These are phyloP conservation scores for Bombus soroeensis DNA, from an alignment of 1,140 invertebrate species.

Conservation along the genomic window DNA sequence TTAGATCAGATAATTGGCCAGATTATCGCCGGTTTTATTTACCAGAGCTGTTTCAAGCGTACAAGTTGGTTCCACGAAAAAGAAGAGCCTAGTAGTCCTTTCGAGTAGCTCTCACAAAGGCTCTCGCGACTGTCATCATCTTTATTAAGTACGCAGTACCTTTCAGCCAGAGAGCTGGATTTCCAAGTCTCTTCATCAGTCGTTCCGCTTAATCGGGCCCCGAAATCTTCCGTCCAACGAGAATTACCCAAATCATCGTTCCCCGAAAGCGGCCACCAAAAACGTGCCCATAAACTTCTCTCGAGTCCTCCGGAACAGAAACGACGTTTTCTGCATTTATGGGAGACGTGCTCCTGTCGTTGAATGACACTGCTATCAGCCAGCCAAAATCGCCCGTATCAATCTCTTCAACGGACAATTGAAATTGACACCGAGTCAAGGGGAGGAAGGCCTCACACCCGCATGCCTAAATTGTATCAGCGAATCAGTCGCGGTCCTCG, in stretches of 20 bases:
- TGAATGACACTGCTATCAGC: slow-evolving; percentile 25
- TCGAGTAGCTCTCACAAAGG: slow-evolving; percentile 22
- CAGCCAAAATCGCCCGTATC: slow-evolving; percentile 62
- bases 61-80: slow-evolving; percentile 11
- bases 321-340: slow-evolving; percentile 39
- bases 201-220: slow-evolving; percentile 55
- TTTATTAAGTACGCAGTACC: slow-evolving; percentile 53
- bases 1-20: slow-evolving; percentile 23
- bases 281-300: slow-evolving; percentile 51
- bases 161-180: slow-evolving; percentile 29
- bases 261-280: slow-evolving; percentile 52
- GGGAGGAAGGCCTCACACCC: slow-evolving; percentile 21
- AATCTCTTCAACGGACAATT: slow-evolving; percentile 64
- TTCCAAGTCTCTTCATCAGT: slow-evolving; percentile 44
- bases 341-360: slow-evolving; percentile 40
- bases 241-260: slow-evolving; percentile 59
- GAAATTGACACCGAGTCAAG: slow-evolving; percentile 62
- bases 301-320: slow-evolving; percentile 15
- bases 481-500: slow-evolving; percentile 40
- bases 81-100: slow-evolving; percentile 7
- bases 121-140: slow-evolving; percentile 35
- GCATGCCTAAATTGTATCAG: slow-evolving; percentile 58
- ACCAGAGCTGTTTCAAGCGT: background rate
- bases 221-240: slow-evolving; percentile 42
- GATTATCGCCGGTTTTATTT: slow-evolving; percentile 17